Conservation (phyloP, 2,888 invertebrate genomes). For the Rhingia campestris region DNA sequence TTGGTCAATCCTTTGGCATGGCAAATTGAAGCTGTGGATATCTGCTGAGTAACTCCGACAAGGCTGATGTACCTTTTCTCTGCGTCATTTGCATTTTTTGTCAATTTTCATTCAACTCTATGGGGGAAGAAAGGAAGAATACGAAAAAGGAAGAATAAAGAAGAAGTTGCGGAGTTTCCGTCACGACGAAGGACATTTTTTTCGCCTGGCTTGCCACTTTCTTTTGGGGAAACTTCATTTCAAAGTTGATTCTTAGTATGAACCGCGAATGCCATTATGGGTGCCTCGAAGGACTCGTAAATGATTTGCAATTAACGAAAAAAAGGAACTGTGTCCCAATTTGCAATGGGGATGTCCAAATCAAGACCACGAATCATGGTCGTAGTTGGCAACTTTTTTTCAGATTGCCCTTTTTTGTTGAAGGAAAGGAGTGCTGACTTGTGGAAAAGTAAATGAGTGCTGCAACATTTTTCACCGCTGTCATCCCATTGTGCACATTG, state of each 20-base stretch:
- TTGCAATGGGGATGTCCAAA: conserved; percentile 70
- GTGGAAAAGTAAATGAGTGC: conserved; percentile 72
- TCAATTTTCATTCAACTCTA: conserved; percentile 62
- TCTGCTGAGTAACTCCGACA: conserved; percentile 49
- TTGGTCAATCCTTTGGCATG: conserved; percentile 63
- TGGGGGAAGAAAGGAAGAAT: background rate
- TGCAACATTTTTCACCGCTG: conserved; percentile 73
- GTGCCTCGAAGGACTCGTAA: conserved; percentile 69
- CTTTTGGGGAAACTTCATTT: conserved; percentile 49
- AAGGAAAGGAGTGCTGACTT: conserved; percentile 62
- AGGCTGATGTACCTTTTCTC: conserved; percentile 59
- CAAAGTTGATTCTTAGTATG: conserved; percentile 49
- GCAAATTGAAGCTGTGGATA: conserved; percentile 70
- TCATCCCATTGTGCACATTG: conserved; percentile 70
- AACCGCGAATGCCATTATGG: conserved; percentile 67
- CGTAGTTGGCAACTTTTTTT: conserved; percentile 62
- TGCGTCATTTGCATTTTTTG: conserved; percentile 73
- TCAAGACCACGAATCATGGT: conserved; percentile 72
- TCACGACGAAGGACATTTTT: conserved; percentile 49
- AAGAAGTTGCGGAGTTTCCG: conserved; percentile 50
- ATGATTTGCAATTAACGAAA: conserved; percentile 72
- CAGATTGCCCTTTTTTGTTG: conserved; percentile 9
- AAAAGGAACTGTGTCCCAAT: conserved; percentile 64
- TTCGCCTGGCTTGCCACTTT: conserved; percentile 35
- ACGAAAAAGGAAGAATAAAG: conserved; percentile 7